phyloP scores from a whole-genome alignment of 1,140 invertebrate species.

The Tetramorium alpestre region DNA sequence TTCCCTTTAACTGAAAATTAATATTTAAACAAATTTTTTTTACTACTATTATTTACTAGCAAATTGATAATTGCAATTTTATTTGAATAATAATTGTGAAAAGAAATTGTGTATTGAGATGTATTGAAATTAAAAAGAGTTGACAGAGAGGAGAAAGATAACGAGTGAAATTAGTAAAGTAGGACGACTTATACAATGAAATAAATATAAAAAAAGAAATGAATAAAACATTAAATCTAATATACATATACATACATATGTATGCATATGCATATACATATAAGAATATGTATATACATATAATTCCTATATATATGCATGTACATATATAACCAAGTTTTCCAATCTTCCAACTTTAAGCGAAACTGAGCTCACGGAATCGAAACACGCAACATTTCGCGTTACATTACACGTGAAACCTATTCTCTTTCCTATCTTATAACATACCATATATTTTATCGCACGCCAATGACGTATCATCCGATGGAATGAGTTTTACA shows the following conservation, averaged over 20 bases:
- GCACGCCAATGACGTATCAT: slow-evolving; percentile 30
- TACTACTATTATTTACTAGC: background rate
- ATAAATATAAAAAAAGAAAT: background rate
- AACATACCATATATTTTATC: slow-evolving; percentile 34
- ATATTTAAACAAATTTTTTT: background rate
- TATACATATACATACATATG: background rate
- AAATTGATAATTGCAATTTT: background rate
- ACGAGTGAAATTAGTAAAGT: background rate
- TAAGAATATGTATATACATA: background rate
- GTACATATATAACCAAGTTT: slow-evolving; percentile 72
- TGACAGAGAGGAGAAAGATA: background rate
- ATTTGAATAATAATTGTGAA: background rate
- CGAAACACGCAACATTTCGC: slow-evolving; percentile 64
- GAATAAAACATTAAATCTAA: slow-evolving; percentile 2
- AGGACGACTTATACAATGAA: background rate
- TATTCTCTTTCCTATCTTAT: slow-evolving; percentile 71
- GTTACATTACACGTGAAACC: slow-evolving; percentile 64
- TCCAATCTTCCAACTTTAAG: slow-evolving; percentile 76
- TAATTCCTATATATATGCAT: background rate
- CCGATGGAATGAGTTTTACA: background rate
- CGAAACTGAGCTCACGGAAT: slow-evolving; percentile 72
- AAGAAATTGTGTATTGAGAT: background rate
- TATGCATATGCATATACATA: too few relatives aligned
- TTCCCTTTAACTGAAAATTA: background rate
- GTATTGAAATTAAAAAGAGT: background rate